Evolutionary conservation across 2,888 invertebrate genomes (phyloP).

Genomic region (Meganola albula): DNA sequence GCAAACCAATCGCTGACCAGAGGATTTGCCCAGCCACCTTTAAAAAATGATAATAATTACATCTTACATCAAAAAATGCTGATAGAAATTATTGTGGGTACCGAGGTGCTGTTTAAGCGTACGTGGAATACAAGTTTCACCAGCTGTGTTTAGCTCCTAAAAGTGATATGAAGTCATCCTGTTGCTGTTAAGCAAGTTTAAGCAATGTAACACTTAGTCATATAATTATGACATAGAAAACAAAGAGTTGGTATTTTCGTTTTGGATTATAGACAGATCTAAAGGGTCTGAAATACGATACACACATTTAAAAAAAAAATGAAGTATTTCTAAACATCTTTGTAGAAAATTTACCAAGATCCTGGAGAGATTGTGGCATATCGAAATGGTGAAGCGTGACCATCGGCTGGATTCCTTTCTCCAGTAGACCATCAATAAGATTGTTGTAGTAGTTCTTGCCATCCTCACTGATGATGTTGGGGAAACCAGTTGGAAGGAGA

Average conservation of each 20-base stretch:
- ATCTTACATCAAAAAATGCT: too few relatives aligned
- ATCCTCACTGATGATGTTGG: slow-evolving; percentile 76
- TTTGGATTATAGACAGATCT: too few relatives aligned
- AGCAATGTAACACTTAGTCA: too few relatives aligned
- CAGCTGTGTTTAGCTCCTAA: too few relatives aligned
- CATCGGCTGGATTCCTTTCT: slow-evolving; percentile 63
- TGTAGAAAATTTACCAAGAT: slow-evolving; percentile 40
- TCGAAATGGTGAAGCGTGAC: slow-evolving; percentile 66
- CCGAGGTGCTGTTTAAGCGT: too few relatives aligned
- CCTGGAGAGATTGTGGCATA: slow-evolving; percentile 36
- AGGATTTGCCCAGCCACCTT: slow-evolving; percentile 80
- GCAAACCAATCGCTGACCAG: slow-evolving; percentile 75
- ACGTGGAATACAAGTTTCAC: too few relatives aligned
- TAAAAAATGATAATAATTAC: too few relatives aligned
- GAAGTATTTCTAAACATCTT: background rate
- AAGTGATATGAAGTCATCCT: too few relatives aligned
- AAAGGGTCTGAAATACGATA: too few relatives aligned
- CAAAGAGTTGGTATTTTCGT: background rate
- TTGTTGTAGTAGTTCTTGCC: slow-evolving; percentile 80
- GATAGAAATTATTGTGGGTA: too few relatives aligned
- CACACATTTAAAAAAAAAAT: background rate
- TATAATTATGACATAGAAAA: too few relatives aligned
- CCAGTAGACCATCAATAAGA: slow-evolving; percentile 61
- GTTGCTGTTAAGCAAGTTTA: too few relatives aligned
- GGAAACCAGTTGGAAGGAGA: slow-evolving; percentile 79